A percentile compares a stretch with the other conserved stretches of the same genome.
Conservation (phyloP, 2,797 vertebrate species). For the Acanthopagrus latus region DNA sequence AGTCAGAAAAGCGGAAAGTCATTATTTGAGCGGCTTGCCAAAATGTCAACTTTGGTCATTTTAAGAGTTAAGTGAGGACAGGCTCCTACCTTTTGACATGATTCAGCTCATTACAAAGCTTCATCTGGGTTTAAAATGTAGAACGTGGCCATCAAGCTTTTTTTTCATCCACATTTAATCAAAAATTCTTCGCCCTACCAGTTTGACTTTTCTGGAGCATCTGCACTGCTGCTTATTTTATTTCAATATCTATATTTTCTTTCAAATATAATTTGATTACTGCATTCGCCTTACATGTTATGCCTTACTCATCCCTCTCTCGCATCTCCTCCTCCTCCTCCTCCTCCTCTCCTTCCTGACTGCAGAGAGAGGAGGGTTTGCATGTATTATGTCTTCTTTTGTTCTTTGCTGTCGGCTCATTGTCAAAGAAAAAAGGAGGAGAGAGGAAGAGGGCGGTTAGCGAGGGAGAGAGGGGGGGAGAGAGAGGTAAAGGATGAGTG, state of each 20-base stretch:
- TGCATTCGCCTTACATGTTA: slow-evolving; percentile 21
- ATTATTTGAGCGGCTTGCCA: not conserved
- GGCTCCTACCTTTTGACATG: not conserved
- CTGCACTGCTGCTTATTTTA: not conserved
- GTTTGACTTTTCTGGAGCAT: slow-evolving; percentile 14
- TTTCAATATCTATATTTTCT: slow-evolving; percentile 9
- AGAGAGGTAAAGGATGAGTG: slow-evolving; percentile 35
- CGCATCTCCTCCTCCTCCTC: slow-evolving; percentile 47
- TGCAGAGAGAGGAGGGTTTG: slow-evolving; percentile 70
- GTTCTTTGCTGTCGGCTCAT: slow-evolving; percentile 70
- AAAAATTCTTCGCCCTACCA: not conserved
- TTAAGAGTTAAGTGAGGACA: not conserved
- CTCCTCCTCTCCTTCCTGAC: slow-evolving; percentile 61
- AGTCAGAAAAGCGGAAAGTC: too few species aligned
- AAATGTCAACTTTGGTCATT: not conserved
- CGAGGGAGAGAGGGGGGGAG: slow-evolving; percentile 3
- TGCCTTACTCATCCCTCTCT: slow-evolving; percentile 60
- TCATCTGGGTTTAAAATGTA: not conserved
- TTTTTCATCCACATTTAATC: not conserved
- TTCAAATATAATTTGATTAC: slow-evolving; percentile 52
- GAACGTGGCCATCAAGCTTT: not conserved
- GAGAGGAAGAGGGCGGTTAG: slow-evolving; percentile 34
- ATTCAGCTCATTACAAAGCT: not conserved
- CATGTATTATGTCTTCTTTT: slow-evolving; percentile 75
- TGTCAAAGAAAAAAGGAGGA: slow-evolving; percentile 42